Evolutionary conservation across 2,888 invertebrate species (phyloP).

Genomic region (Ectemnius lituratus): DNA sequence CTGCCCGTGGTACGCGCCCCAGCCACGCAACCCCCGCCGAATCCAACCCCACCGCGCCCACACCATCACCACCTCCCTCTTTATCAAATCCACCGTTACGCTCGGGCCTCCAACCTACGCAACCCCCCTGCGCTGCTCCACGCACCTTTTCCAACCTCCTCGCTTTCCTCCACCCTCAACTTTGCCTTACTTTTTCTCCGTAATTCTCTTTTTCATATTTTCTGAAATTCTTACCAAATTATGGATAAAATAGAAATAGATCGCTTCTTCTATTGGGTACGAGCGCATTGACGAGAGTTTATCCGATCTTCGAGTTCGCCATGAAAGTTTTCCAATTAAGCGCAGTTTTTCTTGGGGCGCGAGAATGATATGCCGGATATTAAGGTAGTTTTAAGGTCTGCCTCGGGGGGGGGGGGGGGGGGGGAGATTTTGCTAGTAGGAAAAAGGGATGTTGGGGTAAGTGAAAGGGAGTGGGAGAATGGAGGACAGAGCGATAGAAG

Average conservation of each 20-base stretch:
- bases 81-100: constrained; percentile 41
- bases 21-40: constrained; percentile 28
- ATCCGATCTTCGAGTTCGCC: not conserved
- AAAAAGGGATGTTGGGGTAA: not conserved
- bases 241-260: too few relatives aligned
- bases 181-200: not conserved
- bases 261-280: too few relatives aligned
- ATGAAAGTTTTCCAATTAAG: too few relatives aligned
- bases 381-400: not conserved
- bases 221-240: too few relatives aligned
- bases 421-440: not conserved
- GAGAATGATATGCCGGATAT: too few relatives aligned
- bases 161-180: constrained; percentile 1
- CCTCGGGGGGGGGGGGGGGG: not conserved
- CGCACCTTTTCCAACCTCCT: constrained; percentile 1
- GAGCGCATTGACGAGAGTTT: too few relatives aligned
- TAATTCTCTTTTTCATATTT: too few relatives aligned
- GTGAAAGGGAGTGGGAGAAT: too few relatives aligned
- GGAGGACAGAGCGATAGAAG: not conserved
- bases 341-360: too few relatives aligned
- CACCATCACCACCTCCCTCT: constrained; percentile 12
- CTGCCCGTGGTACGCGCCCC: constrained; percentile 5
- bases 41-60: constrained; percentile 17
- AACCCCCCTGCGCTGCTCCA: constrained; percentile 11
- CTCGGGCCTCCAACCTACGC: constrained; percentile 26